phyloP scores from a whole-genome alignment of 2,888 invertebrate genomes.

The Augochlorella aurata region DNA sequence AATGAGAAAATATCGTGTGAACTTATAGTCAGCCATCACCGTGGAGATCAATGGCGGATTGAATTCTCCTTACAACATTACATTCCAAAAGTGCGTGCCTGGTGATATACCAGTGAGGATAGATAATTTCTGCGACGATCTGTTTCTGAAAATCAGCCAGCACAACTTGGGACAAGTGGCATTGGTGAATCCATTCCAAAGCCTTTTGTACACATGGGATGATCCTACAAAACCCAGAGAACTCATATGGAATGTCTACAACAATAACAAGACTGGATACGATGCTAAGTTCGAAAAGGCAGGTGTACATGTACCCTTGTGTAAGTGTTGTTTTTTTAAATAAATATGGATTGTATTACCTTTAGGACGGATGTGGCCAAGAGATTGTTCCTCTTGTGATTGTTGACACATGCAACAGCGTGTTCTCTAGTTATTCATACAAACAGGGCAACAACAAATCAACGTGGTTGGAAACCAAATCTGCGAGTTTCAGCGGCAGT shows the following conservation, averaged over 20 bases:
- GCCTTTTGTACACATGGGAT: constrained; percentile 92
- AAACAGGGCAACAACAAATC: constrained; percentile 45
- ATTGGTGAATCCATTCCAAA: constrained; percentile 89
- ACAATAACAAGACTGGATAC: constrained; percentile 89
- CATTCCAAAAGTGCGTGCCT: constrained; percentile 88
- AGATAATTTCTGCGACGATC: constrained; percentile 92
- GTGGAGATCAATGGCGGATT: constrained; percentile 90
- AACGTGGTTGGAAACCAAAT: constrained; percentile 49
- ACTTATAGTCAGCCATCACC: constrained; percentile 84
- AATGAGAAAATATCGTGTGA: not conserved
- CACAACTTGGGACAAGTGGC: constrained; percentile 86
- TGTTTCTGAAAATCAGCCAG: constrained; percentile 91
- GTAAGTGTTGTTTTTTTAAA: not conserved
- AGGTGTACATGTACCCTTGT: constrained; percentile 3
- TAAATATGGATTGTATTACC: constrained; percentile 42
- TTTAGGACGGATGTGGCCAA: constrained; percentile 84
- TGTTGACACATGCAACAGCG: constrained; percentile 65
- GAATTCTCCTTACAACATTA: constrained; percentile 88
- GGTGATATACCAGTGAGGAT: constrained; percentile 93
- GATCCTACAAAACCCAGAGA: constrained; percentile 89
- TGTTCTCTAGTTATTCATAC: constrained; percentile 5
- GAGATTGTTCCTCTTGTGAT: constrained; percentile 86
- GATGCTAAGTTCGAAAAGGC: constrained; percentile 88
- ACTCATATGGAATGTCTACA: constrained; percentile 92
- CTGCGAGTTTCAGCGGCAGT: constrained; percentile 28